Evolutionary conservation across 2,113 vertebrate genomes (phyloP), one percentile per base, ranked within the genome.

Genomic region (Carettochelys insculpta): DNA sequence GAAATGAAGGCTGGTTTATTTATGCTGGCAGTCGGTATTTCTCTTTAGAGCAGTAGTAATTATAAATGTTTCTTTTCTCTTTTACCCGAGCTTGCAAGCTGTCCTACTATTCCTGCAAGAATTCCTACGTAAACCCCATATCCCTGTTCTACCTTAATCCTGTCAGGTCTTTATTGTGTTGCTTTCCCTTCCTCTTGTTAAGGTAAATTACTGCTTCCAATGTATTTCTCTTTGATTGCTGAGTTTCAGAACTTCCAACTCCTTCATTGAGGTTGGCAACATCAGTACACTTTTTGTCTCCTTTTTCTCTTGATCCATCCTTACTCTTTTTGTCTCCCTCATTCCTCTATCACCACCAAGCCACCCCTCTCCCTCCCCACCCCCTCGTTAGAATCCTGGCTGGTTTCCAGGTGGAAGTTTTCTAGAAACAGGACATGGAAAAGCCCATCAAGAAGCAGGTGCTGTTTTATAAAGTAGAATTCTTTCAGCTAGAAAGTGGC

Each of bases 71-170:
- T 43, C 9, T 58, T 92, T 88, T 77, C 48, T 79, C 86, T 77
- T 90, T 82, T 83, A 50, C 87, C 38, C 48, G 88, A 90, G 80
- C 82, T 87, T 91, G 43, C 78, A 82, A 80, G 47, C 51, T 91
- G 5, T 43, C 85, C 90, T 61, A 34, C 84, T 87, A 12, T 79
- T 93, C 91, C 92, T 93, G 90, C 91, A 71, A 53, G 65, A 38
- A 54, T 83, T 83, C 47, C 29, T 52, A 41, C 14, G 82, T 38
- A 77, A 95, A 92, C 77, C 79, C 65, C 80, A 52, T 75, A 48
- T 47, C 89, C 88, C 80, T 89, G 24, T 81, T 93, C 86, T 91
- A 6, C 5, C 10, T 79, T 82, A 14, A 5, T 51, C 85, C 83
- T 73, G 86, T 92, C 92, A n/a, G 77, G 87, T 88, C 11, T 50